Percentiles rank a stretch among this genome's conserved stretches.
Conservation (phyloP, 2,113 vertebrate species). For the Marmota flaviventris region DNA sequence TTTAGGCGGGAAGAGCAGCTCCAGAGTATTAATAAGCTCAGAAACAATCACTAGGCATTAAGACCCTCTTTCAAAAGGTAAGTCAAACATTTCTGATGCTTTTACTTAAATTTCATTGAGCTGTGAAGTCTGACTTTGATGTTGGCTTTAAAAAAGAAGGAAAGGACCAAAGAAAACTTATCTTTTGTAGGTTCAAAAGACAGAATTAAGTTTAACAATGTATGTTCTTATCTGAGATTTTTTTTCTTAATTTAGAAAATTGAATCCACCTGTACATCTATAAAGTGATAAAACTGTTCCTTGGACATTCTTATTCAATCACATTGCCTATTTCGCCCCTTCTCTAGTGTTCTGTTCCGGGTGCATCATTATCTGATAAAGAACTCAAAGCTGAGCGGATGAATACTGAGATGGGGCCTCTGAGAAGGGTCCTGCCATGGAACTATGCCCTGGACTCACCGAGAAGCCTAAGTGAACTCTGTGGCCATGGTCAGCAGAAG, state of each 20-base stretch:
- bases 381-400: not conserved
- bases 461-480: rapidly evolving
- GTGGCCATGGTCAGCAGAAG: not conserved
- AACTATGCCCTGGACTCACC: not conserved
- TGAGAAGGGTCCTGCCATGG: no score
- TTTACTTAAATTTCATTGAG: not conserved
- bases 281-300: not conserved
- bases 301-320: not conserved
- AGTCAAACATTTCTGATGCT: not conserved
- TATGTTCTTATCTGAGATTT: not conserved
- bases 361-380: not conserved
- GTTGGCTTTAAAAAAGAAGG: not conserved
- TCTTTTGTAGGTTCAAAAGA: slow-evolving; percentile 15
- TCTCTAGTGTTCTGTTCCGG: not conserved
- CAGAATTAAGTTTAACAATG: not conserved
- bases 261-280: not conserved
- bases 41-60: not conserved
- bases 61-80: not conserved
- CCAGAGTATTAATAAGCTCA: not conserved
- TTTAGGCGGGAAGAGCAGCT: not conserved
- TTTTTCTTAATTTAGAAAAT: not conserved
- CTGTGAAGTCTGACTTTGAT: not conserved
- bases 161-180: not conserved
- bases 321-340: not conserved
- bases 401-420: not conserved